Evolutionary conservation across 2,113 vertebrate genomes (phyloP).

Genomic region (Athene noctua): DNA sequence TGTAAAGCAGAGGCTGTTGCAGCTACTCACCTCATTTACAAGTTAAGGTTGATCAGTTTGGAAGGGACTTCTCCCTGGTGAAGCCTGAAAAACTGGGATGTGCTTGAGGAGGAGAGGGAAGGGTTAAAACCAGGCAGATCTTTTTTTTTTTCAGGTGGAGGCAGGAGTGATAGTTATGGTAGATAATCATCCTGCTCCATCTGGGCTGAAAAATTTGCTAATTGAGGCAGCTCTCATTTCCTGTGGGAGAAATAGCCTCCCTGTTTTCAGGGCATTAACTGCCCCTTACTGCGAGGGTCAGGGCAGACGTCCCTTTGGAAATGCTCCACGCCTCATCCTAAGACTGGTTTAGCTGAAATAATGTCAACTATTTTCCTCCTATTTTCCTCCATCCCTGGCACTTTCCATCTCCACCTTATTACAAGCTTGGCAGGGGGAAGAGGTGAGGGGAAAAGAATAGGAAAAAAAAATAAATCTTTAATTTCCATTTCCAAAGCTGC

Average conservation of each 20-base stretch:
- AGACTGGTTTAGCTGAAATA: background rate
- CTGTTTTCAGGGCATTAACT: background rate
- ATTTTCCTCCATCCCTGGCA: background rate
- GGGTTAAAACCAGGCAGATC: background rate
- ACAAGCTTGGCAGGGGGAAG: background rate
- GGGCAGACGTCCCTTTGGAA: background rate
- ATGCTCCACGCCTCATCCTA: background rate
- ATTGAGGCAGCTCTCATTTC: background rate
- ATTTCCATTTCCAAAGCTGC: constrained; percentile 11
- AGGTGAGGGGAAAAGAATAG: background rate
- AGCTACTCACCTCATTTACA: background rate
- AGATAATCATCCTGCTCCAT: background rate
- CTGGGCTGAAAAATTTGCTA: background rate
- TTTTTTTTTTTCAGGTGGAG: background rate
- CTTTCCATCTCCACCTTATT: background rate
- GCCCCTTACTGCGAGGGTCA: background rate
- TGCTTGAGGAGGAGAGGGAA: background rate
- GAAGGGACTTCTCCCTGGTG: background rate
- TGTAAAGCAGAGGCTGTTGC: background rate
- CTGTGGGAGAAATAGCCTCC: background rate
- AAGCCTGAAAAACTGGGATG: background rate
- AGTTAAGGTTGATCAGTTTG: background rate
- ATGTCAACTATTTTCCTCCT: background rate
- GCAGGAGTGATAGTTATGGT: background rate
- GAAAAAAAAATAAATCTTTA: background rate